phyloP scores from a whole-genome alignment of 2,797 vertebrate genomes.

The Anisognathus igniventris region DNA sequence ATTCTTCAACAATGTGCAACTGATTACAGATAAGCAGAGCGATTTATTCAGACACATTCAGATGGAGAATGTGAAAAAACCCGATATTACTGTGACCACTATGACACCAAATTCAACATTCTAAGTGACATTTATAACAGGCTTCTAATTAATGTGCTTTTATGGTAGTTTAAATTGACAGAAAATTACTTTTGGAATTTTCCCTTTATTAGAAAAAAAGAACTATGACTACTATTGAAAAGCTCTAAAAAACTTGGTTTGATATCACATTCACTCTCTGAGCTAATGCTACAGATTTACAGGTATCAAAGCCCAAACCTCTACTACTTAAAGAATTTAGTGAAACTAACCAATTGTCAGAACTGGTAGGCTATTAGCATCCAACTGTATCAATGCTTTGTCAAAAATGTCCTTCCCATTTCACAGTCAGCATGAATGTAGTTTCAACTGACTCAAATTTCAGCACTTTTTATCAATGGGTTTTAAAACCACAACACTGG shows the following conservation, averaged over 20 bases:
- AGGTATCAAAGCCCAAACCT: neutral
- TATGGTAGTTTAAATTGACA: neutral
- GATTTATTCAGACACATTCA: neutral
- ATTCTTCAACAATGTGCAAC: neutral
- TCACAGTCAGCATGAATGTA: neutral
- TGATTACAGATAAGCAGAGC: neutral
- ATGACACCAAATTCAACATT: neutral
- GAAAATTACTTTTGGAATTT: neutral
- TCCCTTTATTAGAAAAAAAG: neutral
- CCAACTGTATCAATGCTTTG: neutral
- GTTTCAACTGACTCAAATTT: neutral
- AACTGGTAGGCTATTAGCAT: neutral
- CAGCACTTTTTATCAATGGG: neutral
- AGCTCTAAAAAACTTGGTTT: neutral
- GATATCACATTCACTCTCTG: neutral
- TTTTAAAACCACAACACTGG: neutral
- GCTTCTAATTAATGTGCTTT: conserved; percentile 1
- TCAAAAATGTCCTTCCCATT: neutral
- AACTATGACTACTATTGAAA: neutral
- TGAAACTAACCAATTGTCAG: neutral
- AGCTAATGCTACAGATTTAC: neutral
- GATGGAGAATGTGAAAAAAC: neutral
- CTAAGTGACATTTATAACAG: neutral
- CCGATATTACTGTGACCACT: neutral
- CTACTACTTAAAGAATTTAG: neutral